Evolutionary conservation across 2,888 invertebrate genomes (phyloP).

Genomic region (Rhamphomyia laevipes): DNA sequence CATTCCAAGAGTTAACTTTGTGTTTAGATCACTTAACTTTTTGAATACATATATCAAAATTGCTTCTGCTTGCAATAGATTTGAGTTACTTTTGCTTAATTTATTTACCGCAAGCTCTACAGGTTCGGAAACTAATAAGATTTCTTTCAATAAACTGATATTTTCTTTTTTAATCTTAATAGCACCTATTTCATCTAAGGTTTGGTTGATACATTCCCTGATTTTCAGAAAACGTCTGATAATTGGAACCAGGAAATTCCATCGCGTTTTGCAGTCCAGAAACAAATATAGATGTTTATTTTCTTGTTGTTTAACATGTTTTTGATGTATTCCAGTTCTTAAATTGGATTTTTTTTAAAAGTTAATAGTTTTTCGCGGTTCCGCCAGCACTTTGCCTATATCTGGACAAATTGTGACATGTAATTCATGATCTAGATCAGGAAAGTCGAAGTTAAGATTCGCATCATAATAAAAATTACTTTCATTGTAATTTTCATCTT

Average conservation of each 20-base stretch:
- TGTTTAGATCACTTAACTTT: neutral
- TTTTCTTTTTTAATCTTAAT: neutral
- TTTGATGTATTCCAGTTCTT: constrained; percentile 9
- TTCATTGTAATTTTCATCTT: neutral
- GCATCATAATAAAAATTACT: neutral
- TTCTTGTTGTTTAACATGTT: constrained; percentile 7
- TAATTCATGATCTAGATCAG: neutral
- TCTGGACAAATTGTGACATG: neutral
- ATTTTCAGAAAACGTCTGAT: neutral
- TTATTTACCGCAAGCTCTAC: neutral
- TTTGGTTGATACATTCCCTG: neutral
- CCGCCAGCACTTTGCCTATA: neutral
- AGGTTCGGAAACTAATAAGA: neutral
- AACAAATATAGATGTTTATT: constrained; percentile 8
- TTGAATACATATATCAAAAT: neutral
- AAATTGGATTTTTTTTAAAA: constrained; percentile 9
- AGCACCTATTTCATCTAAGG: neutral
- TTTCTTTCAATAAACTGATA: neutral
- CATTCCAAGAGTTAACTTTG: neutral
- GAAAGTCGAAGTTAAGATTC: neutral
- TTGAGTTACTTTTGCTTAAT: neutral
- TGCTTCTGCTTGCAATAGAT: too few relatives aligned
- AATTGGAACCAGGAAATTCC: constrained; percentile 10
- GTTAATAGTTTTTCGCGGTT: constrained; percentile 9
- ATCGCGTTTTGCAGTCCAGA: constrained; percentile 13